A percentile compares a stretch with the other conserved stretches of the same genome.
Conservation (phyloP, 1,140 invertebrate genomes). For the Acyrthosiphon pisum region DNA sequence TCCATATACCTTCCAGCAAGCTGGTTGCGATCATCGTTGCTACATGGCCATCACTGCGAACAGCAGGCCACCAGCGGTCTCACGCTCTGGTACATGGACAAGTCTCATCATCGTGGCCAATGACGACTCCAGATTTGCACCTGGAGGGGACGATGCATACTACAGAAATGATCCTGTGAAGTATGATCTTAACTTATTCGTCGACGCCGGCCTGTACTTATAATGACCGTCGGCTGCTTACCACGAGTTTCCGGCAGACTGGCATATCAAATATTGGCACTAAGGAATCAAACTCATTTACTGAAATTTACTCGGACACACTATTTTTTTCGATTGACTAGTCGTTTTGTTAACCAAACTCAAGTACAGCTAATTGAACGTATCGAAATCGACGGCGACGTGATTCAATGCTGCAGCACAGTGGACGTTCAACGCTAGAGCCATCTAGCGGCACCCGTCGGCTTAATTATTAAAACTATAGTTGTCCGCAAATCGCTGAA, state of each 20-base stretch:
- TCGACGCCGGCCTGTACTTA: too few species aligned
- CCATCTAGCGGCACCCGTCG: neutral
- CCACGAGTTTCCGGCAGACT: too few species aligned
- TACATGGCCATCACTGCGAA: neutral
- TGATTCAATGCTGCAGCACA: neutral
- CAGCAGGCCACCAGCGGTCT: neutral
- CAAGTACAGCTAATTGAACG: neutral
- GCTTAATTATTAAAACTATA: neutral
- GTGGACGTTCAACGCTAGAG: conserved; percentile 12
- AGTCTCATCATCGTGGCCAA: conserved; percentile 25
- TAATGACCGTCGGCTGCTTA: too few species aligned
- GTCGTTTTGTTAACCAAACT: too few species aligned
- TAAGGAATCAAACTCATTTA: too few species aligned
- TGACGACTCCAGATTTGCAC: conserved; percentile 50
- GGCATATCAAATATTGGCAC: too few species aligned
- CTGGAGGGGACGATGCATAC: conserved; percentile 48
- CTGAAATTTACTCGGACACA: too few species aligned
- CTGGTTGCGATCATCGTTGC: too few species aligned
- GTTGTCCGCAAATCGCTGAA: too few species aligned
- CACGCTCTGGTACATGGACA: neutral
- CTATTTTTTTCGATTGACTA: too few species aligned
- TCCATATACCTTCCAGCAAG: neutral
- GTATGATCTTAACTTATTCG: neutral
- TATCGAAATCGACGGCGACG: neutral
- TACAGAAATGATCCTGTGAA: conserved; percentile 52